These are phyloP conservation scores for Callospermophilus lateralis DNA, from an alignment of 2,113 vertebrate species.

Conservation along the genomic window DNA sequence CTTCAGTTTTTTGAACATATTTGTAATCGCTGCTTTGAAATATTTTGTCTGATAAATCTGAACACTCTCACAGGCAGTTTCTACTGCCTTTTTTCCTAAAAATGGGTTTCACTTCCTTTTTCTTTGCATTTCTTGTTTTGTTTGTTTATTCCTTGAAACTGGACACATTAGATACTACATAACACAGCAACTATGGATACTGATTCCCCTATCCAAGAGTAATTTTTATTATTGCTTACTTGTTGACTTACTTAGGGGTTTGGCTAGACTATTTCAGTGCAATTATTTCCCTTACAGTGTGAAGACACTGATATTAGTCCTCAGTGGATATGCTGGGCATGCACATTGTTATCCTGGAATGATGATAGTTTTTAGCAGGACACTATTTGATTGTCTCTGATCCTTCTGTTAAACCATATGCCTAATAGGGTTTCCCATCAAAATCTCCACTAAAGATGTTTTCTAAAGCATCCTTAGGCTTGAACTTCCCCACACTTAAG, in stretches of 20 bases:
- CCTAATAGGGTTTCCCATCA: not conserved
- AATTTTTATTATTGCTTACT: not conserved
- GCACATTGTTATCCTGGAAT: not conserved
- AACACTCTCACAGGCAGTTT: not conserved
- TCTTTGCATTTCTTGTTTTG: not conserved
- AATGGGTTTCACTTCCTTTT: not conserved
- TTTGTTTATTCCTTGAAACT: not conserved
- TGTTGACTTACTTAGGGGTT: not conserved
- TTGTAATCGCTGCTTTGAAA: not conserved
- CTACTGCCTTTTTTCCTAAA: not conserved
- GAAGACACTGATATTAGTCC: not conserved
- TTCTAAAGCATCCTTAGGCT: not conserved
- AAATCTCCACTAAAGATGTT: not conserved
- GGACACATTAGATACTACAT: not conserved
- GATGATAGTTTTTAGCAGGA: not conserved
- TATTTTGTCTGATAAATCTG: not conserved
- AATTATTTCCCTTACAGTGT: not conserved
- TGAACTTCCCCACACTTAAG: not conserved
- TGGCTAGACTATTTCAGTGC: not conserved
- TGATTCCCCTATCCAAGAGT: not conserved
- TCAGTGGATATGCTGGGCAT: not conserved
- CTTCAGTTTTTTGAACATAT: conserved; percentile 11
- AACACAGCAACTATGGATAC: not conserved
- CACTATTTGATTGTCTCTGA: not conserved
- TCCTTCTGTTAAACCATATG: not conserved